phyloP scores from a whole-genome alignment of 2,797 vertebrate genomes.

The Hapalemur alaotrensis region DNA sequence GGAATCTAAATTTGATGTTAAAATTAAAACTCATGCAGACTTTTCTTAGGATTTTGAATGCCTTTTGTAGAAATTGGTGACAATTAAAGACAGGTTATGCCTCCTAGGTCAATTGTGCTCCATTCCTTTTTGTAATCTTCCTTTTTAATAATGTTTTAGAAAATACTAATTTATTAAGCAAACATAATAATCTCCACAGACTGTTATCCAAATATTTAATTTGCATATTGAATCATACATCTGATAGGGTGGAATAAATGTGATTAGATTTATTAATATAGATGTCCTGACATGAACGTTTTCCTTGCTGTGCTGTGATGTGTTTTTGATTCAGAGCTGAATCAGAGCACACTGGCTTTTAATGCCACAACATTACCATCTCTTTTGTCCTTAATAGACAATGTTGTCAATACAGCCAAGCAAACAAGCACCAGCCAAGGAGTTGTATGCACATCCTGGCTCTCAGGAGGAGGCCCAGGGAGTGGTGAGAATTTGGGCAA shows the following conservation, averaged over 20 bases:
- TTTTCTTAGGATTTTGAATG: conserved; percentile 3
- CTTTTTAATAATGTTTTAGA: conserved; percentile 53
- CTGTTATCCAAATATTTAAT: conserved; percentile 69
- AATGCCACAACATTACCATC: not conserved
- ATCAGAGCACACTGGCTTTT: conserved; percentile 42
- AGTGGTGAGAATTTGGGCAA: not conserved
- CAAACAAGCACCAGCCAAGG: not conserved
- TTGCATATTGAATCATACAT: conserved; percentile 49
- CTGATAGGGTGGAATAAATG: conserved; percentile 36
- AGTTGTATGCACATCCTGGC: not conserved
- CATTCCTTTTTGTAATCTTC: conserved; percentile 22
- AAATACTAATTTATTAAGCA: conserved; percentile 69
- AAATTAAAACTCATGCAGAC: not conserved
- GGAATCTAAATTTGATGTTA: conserved; percentile 46
- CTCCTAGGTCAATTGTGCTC: not conserved
- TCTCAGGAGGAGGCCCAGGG: not conserved
- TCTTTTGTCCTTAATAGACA: conserved; percentile 46
- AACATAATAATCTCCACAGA: conserved; percentile 49
- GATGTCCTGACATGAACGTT: conserved; percentile 53
- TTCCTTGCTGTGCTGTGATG: conserved; percentile 30
- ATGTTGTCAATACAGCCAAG: conserved; percentile 1
- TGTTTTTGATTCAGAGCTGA: conserved; percentile 45
- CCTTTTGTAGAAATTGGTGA: conserved; percentile 19
- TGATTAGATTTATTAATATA: conserved; percentile 70
- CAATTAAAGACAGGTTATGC: conserved; percentile 12